phyloP scores from a whole-genome alignment of 2,888 invertebrate genomes.

The Clivina fossor region DNA sequence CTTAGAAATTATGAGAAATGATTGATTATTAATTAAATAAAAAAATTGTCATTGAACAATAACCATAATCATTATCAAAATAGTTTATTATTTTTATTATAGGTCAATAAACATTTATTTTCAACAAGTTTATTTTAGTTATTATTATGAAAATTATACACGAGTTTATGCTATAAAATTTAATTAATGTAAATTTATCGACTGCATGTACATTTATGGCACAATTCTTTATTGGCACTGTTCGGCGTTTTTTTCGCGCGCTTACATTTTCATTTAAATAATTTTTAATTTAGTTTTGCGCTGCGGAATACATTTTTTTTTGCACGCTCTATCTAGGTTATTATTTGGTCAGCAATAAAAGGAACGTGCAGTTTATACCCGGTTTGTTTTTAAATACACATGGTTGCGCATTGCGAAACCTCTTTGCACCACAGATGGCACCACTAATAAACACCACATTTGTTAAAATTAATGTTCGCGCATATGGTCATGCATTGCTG shows the following conservation, averaged over 20 bases:
- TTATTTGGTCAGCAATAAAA: slow-evolving; percentile 21
- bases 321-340: slow-evolving; percentile 10
- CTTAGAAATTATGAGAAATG: too few relatives aligned
- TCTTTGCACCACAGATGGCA: slow-evolving; percentile 17
- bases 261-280: slow-evolving; percentile 25
- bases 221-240: slow-evolving; percentile 6
- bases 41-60: too few relatives aligned
- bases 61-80: too few relatives aligned
- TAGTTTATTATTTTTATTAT: too few relatives aligned
- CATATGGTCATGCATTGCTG: neutral
- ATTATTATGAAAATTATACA: slow-evolving; percentile 20
- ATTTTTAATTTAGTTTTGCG: slow-evolving; percentile 26
- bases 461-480: slow-evolving; percentile 23
- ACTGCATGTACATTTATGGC: slow-evolving; percentile 4
- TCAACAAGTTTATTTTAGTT: slow-evolving; percentile 7
- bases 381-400: slow-evolving; percentile 21
- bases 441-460: slow-evolving; percentile 29
- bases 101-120: neutral
- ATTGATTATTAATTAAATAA: too few relatives aligned
- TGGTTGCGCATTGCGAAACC: neutral
- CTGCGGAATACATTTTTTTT: slow-evolving; percentile 1
- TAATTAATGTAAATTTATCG: slow-evolving; percentile 27
- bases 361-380: slow-evolving; percentile 4
- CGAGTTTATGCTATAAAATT: slow-evolving; percentile 17
- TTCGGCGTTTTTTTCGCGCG: neutral